Percentiles rank a stretch among this genome's conserved stretches.
Evolutionary conservation across 2,888 invertebrate species (phyloP).

Genomic region (Physocephala rufipes): DNA sequence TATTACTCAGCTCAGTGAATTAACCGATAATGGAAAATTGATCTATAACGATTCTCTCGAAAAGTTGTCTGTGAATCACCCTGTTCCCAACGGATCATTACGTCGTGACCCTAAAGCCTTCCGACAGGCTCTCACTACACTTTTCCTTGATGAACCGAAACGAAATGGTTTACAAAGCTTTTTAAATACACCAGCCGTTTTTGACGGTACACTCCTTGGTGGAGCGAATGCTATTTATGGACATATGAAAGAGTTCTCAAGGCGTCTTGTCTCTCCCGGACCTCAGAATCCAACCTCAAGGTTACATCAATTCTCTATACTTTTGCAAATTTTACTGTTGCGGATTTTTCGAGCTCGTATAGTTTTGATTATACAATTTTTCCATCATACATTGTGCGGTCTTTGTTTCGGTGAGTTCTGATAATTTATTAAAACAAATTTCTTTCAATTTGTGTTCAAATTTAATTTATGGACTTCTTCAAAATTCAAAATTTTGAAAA

Average conservation of each 20-base stretch:
- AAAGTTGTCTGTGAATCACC: not conserved
- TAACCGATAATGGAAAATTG: conserved; percentile 71
- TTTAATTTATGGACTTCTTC: not conserved
- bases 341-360: conserved; percentile 71
- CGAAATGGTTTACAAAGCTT: conserved; percentile 43
- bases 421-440: not conserved
- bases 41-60: conserved; percentile 49
- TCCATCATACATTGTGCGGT: conserved; percentile 73
- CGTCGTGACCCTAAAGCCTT: conserved; percentile 49
- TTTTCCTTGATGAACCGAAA: conserved; percentile 58
- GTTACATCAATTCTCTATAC: conserved; percentile 70
- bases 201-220: conserved; percentile 52
- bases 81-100: not conserved
- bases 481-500: too few relatives aligned
- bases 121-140: conserved; percentile 64
- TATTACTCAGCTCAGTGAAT: conserved; percentile 68
- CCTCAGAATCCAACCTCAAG: conserved; percentile 66
- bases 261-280: conserved; percentile 58
- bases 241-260: conserved; percentile 68
- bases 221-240: conserved; percentile 61
- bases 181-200: conserved; percentile 48
- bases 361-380: conserved; percentile 71
- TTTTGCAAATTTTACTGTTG: conserved; percentile 71
- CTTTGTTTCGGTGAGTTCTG: conserved; percentile 63
- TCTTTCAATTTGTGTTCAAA: not conserved